Evolutionary conservation across 64 coral and sea anemone genomes (phyloP).

Genomic region (Dendrophyllia cribrosa): DNA sequence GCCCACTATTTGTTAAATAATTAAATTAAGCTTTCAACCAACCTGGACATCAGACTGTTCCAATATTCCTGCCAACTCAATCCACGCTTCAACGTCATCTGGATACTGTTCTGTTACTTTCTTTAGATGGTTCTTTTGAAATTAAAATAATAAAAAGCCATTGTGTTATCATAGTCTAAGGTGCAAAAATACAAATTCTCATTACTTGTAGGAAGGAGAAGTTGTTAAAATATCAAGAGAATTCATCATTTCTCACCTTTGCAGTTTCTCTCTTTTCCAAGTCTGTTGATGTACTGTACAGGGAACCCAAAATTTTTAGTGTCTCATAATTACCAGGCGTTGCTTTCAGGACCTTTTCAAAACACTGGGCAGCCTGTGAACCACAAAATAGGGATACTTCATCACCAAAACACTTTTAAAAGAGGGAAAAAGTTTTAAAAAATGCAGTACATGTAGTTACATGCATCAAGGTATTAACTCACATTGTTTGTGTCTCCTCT

Average conservation of each 20-base stretch:
- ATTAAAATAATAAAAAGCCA: background rate
- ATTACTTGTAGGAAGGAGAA: too few species aligned
- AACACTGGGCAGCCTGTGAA: slow-evolving; percentile 90
- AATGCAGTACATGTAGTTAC: too few species aligned
- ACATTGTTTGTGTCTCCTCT: slow-evolving; percentile 96
- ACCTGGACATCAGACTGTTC: slow-evolving; percentile 97
- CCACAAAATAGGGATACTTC: background rate
- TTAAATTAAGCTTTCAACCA: background rate
- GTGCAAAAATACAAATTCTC: too few species aligned
- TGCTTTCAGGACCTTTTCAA: slow-evolving; percentile 97
- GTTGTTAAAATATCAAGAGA: too few species aligned
- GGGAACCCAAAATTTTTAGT: slow-evolving; percentile 95
- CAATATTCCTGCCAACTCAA: slow-evolving; percentile 97
- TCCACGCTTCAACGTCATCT: slow-evolving; percentile 99
- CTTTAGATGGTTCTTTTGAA: slow-evolving; percentile 88
- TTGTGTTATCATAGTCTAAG: too few species aligned
- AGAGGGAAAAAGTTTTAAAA: background rate
- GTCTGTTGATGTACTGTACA: slow-evolving; percentile 91
- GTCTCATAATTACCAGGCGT: slow-evolving; percentile 96
- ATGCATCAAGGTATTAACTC: slow-evolving; percentile 12
- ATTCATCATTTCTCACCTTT: slow-evolving; percentile 57
- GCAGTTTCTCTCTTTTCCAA: slow-evolving; percentile 91
- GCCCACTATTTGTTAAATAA: background rate
- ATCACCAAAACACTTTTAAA: background rate
- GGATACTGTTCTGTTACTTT: slow-evolving; percentile 98